Conservation (phyloP, 2,797 vertebrate genomes). For the Gastrophryne carolinensis region DNA sequence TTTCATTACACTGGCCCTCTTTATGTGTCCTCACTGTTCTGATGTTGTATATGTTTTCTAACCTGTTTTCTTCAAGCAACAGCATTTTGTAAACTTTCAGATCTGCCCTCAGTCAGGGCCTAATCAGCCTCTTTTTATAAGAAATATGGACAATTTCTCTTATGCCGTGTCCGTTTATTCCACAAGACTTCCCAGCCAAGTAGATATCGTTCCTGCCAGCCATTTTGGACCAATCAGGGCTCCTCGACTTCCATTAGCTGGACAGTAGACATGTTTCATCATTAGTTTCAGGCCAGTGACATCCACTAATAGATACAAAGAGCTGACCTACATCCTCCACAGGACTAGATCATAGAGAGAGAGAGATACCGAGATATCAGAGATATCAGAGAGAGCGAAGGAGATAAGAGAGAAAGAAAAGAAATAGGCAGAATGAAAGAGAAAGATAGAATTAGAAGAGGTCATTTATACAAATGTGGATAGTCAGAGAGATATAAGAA, state of each 20-base stretch:
- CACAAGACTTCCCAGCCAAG: background rate
- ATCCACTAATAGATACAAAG: slow-evolving; percentile 1
- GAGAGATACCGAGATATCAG: background rate
- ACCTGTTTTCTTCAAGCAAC: background rate
- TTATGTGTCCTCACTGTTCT: too few species aligned
- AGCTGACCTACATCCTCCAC: background rate
- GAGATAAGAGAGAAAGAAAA: background rate
- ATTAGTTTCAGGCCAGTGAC: slow-evolving; percentile 14
- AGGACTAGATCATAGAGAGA: background rate
- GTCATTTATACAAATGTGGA: background rate
- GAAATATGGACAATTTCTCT: background rate
- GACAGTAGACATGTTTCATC: slow-evolving; percentile 10
- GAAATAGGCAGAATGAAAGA: background rate
- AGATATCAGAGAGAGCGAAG: too few species aligned
- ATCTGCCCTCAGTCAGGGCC: background rate
- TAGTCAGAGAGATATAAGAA: background rate
- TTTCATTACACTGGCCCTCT: background rate
- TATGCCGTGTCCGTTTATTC: background rate
- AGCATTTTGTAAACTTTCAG: background rate
- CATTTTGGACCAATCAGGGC: background rate
- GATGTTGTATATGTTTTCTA: background rate
- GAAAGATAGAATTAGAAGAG: too few species aligned
- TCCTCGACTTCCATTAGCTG: slow-evolving; percentile 39
- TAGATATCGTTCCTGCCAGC: background rate
- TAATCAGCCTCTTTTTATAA: background rate